These are phyloP conservation scores for Xiphydria camelus DNA, from an alignment of 2,888 invertebrate species.

Conservation along the genomic window DNA sequence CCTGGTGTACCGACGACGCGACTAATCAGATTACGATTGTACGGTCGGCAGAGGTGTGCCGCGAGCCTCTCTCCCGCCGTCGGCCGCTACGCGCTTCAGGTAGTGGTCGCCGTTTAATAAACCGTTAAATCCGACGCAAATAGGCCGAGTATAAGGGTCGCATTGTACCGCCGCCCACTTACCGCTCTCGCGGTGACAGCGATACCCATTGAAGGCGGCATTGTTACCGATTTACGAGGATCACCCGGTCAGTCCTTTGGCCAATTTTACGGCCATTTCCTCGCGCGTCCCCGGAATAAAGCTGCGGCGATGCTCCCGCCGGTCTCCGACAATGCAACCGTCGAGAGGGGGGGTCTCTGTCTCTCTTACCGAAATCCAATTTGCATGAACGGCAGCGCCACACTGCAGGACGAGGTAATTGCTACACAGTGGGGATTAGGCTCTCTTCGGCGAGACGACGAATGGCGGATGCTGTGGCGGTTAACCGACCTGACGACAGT, in stretches of 20 bases:
- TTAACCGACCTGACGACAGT: neutral
- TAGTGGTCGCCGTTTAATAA: constrained; percentile 10
- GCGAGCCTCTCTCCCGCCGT: too few relatives aligned
- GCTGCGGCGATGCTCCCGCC: neutral
- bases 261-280: constrained; percentile 6
- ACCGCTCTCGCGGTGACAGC: constrained; percentile 21
- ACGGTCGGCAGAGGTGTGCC: too few relatives aligned
- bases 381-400: constrained; percentile 42
- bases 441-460: constrained; percentile 34
- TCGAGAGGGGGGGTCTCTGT: constrained; percentile 7
- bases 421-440: constrained; percentile 47
- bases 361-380: constrained; percentile 48
- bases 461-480: constrained; percentile 19
- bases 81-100: too few relatives aligned
- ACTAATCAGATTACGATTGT: too few relatives aligned
- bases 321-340: constrained; percentile 10
- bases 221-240: constrained; percentile 3
- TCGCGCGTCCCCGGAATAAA: neutral
- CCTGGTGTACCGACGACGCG: too few relatives aligned
- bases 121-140: constrained; percentile 15
- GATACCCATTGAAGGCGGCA: constrained; percentile 20
- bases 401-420: constrained; percentile 45
- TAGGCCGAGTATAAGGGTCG: constrained; percentile 18
- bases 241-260: constrained; percentile 2
- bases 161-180: constrained; percentile 20